phyloP scores from a whole-genome alignment of 2,113 vertebrate species.

The Scopus umbretta region DNA sequence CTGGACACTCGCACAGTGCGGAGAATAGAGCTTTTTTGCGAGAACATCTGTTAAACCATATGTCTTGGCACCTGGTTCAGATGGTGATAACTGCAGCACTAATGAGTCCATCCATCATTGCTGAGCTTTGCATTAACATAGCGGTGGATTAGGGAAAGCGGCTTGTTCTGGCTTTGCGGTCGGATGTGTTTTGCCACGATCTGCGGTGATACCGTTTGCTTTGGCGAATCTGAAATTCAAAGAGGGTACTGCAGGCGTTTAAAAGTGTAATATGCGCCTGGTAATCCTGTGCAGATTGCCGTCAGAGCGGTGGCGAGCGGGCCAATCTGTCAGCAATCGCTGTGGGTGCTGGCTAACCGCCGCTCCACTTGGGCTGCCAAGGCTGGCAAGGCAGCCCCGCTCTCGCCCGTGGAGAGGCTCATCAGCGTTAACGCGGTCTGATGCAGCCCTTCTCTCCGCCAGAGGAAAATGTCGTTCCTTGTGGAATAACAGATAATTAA shows the following conservation, averaged over 20 bases:
- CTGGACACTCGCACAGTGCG: conserved; percentile 28
- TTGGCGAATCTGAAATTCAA: conserved; percentile 38
- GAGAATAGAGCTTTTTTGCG: conserved; percentile 48
- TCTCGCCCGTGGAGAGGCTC: conserved; percentile 54
- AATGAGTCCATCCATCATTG: conserved; percentile 76
- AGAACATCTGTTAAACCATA: conserved; percentile 78
- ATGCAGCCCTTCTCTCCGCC: conserved; percentile 48
- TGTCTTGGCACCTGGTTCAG: conserved; percentile 73
- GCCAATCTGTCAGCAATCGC: conserved; percentile 62
- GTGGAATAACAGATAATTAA: conserved; percentile 71
- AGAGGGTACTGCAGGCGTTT: not conserved
- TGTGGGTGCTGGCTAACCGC: conserved; percentile 57
- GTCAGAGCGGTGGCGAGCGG: conserved; percentile 14
- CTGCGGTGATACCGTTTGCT: conserved; percentile 51
- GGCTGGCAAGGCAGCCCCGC: conserved; percentile 20
- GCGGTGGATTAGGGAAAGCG: conserved; percentile 51
- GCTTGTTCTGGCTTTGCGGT: conserved; percentile 29
- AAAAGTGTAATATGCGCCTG: conserved; percentile 3
- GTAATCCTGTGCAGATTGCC: conserved; percentile 63
- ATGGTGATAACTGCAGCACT: conserved; percentile 59
- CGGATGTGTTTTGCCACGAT: not conserved
- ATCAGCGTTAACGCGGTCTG: conserved; percentile 34
- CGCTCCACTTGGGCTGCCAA: conserved; percentile 50
- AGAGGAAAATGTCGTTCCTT: conserved; percentile 63
- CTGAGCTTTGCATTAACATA: conserved; percentile 47